A percentile compares a stretch with the other conserved stretches of the same genome.
Evolutionary conservation across 2,113 vertebrate genomes (phyloP).

Genomic region (Nicator chloris): DNA sequence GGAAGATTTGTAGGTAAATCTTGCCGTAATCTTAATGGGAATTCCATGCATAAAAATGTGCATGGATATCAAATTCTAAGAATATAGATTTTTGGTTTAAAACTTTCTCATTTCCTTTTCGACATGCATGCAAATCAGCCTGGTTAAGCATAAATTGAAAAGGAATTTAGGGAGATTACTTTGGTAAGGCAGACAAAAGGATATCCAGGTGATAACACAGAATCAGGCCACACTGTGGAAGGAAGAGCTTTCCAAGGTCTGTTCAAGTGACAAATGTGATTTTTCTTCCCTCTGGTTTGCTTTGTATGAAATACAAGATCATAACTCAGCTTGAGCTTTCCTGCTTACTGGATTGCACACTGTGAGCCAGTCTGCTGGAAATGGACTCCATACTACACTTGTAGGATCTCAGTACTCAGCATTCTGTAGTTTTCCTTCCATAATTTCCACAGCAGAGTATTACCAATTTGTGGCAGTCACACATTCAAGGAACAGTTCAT

Average conservation of each 20-base stretch:
- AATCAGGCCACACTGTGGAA: neutral
- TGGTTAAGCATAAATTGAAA: slow-evolving; percentile 7
- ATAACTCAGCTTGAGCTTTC: neutral
- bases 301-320: neutral
- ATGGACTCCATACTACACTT: neutral
- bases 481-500: neutral
- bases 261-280: neutral
- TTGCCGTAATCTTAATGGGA: slow-evolving; percentile 5
- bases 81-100: neutral
- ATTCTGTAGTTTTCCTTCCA: neutral
- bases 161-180: slow-evolving; percentile 19
- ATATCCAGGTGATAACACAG: neutral
- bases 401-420: neutral
- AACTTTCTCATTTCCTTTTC: slow-evolving; percentile 29
- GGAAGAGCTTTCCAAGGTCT: neutral
- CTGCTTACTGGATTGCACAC: neutral
- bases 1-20: neutral
- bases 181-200: slow-evolving; percentile 1
- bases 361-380: neutral
- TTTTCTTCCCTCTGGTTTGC: neutral
- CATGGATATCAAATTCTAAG: slow-evolving; percentile 2
- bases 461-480: neutral
- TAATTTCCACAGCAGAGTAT: neutral
- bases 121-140: neutral
- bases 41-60: neutral